A percentile compares a stretch with the other conserved stretches of the same genome.
These are phyloP conservation scores for Neocrepidodera transversa DNA, from an alignment of 2,888 invertebrate genomes.

Conservation along the genomic window DNA sequence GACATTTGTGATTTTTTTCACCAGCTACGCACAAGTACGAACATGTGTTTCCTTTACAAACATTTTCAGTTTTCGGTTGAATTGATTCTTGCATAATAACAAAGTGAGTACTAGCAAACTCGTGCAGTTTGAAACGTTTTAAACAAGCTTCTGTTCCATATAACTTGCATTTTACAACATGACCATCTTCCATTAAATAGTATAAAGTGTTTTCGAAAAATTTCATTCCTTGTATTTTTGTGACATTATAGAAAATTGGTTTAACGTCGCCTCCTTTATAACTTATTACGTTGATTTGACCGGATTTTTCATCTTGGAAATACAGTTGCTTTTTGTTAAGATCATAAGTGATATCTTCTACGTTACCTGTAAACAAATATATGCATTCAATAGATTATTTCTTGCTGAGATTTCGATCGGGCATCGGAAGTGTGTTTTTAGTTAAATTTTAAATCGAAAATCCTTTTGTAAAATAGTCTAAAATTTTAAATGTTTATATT, in stretches of 20 bases:
- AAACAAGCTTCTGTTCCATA: conserved; percentile 62
- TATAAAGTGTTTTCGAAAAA: conserved; percentile 81
- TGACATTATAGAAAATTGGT: conserved; percentile 60
- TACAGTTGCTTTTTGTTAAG: conserved; percentile 71
- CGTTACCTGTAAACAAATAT: conserved; percentile 47
- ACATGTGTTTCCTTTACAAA: conserved; percentile 65
- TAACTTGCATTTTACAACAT: conserved; percentile 68
- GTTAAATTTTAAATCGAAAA: no score
- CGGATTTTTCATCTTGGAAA: conserved; percentile 72
- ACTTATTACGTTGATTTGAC: conserved; percentile 57
- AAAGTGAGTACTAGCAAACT: conserved; percentile 62
- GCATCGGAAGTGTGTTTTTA: no score
- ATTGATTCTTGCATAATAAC: conserved; percentile 64
- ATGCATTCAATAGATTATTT: neutral
- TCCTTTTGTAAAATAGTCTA: no score
- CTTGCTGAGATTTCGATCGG: no score
- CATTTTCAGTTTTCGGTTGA: conserved; percentile 63
- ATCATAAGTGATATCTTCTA: conserved; percentile 63
- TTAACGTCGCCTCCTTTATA: conserved; percentile 62
- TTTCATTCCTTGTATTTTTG: conserved; percentile 70
- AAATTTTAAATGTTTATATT: no score
- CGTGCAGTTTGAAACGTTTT: conserved; percentile 59
- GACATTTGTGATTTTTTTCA: conserved; percentile 62
- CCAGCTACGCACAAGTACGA: conserved; percentile 68
- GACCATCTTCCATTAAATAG: conserved; percentile 68